Evolutionary conservation across 2,113 vertebrate genomes (phyloP).

Genomic region (Cacatua alba): DNA sequence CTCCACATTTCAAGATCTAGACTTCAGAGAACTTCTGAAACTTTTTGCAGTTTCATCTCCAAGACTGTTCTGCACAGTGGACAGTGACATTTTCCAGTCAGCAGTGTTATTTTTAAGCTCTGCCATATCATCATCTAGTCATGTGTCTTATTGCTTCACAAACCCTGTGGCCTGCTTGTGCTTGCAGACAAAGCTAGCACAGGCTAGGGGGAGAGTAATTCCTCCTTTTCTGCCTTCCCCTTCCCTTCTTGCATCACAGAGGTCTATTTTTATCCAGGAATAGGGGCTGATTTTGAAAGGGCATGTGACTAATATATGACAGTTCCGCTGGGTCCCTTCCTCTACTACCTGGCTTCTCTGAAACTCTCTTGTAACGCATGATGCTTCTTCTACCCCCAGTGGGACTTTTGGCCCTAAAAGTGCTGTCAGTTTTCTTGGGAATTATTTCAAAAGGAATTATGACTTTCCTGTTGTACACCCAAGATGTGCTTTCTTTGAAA

Average conservation of each 20-base stretch:
- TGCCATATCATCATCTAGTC: slow-evolving; percentile 24
- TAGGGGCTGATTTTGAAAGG: neutral
- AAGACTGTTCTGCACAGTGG: neutral
- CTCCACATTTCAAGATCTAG: neutral
- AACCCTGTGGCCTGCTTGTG: neutral
- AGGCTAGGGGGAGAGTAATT: neutral
- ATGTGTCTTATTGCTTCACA: slow-evolving; percentile 11
- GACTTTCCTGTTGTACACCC: neutral
- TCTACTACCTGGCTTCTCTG: neutral
- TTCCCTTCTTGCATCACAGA: neutral
- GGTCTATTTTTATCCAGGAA: neutral
- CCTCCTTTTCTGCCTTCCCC: neutral
- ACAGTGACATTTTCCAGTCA: slow-evolving; percentile 8
- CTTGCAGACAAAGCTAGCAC: neutral
- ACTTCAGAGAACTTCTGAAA: neutral
- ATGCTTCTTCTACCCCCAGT: neutral
- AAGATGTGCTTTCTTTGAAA: neutral
- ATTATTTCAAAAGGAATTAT: neutral
- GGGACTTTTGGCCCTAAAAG: neutral
- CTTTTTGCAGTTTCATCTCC: neutral
- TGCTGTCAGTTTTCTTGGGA: neutral
- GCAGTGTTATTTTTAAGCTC: slow-evolving; percentile 47
- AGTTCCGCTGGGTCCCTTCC: neutral
- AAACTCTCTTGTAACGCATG: neutral
- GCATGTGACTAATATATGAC: neutral